Conservation (phyloP, 2,797 vertebrate species). For the Channallabes apus region DNA sequence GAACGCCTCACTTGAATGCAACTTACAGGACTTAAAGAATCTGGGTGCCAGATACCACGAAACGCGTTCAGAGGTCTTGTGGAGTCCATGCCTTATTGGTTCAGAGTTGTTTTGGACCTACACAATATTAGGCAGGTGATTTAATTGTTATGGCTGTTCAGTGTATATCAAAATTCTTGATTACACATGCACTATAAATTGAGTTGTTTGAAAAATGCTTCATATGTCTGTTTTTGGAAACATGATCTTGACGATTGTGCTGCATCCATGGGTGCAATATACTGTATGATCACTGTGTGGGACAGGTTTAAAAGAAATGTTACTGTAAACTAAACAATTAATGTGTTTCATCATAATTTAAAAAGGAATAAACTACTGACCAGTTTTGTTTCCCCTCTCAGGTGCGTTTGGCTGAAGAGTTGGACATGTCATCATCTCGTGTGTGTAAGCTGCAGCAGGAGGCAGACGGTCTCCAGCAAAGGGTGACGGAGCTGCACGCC, state of each 20-base stretch:
- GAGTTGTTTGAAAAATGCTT: neutral
- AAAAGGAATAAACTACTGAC: neutral
- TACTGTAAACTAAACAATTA: neutral
- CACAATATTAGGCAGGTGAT: too few species aligned
- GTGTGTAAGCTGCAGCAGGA: conserved; percentile 78
- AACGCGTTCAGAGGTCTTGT: too few species aligned
- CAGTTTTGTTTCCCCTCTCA: conserved; percentile 47
- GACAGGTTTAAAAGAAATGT: too few species aligned
- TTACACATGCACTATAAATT: neutral
- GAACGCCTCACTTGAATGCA: too few species aligned
- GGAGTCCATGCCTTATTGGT: too few species aligned
- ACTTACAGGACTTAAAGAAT: too few species aligned
- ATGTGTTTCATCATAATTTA: too few species aligned
- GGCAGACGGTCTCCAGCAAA: conserved; percentile 75
- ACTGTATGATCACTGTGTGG: neutral
- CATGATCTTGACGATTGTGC: neutral
- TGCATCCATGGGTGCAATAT: neutral
- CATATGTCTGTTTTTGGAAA: neutral
- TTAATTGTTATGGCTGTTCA: neutral
- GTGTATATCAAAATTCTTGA: neutral
- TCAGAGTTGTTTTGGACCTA: too few species aligned
- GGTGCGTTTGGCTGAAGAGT: conserved; percentile 76
- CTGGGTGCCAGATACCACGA: too few species aligned
- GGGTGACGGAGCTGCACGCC: conserved; percentile 72
- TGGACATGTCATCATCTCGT: conserved; percentile 71